These are phyloP conservation scores for Porites lutea DNA, from an alignment of 64 coral and sea anemone species.

Conservation along the genomic window DNA sequence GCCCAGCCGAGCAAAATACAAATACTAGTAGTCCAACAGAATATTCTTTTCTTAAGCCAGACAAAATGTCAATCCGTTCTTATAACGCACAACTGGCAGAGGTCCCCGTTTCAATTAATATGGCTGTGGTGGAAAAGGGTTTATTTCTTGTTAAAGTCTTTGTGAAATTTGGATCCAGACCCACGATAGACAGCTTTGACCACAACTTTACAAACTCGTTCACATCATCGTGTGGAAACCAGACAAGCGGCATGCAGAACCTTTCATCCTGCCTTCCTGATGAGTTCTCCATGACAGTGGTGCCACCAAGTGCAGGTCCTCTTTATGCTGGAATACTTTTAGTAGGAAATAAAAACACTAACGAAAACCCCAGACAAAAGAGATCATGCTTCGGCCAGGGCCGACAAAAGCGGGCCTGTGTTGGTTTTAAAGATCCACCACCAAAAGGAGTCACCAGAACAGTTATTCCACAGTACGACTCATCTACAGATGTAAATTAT, in stretches of 20 bases:
- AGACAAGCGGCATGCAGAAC: not conserved
- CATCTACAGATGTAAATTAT: slow-evolving; percentile 42
- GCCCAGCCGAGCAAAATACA: not conserved
- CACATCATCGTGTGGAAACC: not conserved
- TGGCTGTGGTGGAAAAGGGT: slow-evolving; percentile 1
- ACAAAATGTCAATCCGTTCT: slow-evolving; percentile 49
- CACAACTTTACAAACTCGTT: slow-evolving; percentile 17
- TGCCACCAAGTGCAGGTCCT: slow-evolving; percentile 22
- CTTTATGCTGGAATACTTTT: slow-evolving; percentile 66
- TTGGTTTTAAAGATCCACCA: slow-evolving; percentile 28
- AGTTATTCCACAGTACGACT: slow-evolving; percentile 19
- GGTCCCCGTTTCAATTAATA: slow-evolving; percentile 23
- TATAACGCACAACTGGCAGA: slow-evolving; percentile 32
- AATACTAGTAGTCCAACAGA: not conserved
- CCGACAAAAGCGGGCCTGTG: slow-evolving; percentile 23
- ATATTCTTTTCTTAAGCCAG: slow-evolving; percentile 46
- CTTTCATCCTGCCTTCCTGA: slow-evolving; percentile 26
- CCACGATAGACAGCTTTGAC: slow-evolving; percentile 40
- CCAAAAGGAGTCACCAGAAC: slow-evolving; percentile 18
- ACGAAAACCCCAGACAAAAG: slow-evolving; percentile 1
- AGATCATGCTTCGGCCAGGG: slow-evolving; percentile 33
- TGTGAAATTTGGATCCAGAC: slow-evolving; percentile 49
- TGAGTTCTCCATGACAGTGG: slow-evolving; percentile 22
- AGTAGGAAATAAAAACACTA: not conserved
- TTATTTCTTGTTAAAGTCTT: slow-evolving; percentile 12